phyloP scores from a whole-genome alignment of 2,797 vertebrate genomes.

The Halcyon chelicuti region DNA sequence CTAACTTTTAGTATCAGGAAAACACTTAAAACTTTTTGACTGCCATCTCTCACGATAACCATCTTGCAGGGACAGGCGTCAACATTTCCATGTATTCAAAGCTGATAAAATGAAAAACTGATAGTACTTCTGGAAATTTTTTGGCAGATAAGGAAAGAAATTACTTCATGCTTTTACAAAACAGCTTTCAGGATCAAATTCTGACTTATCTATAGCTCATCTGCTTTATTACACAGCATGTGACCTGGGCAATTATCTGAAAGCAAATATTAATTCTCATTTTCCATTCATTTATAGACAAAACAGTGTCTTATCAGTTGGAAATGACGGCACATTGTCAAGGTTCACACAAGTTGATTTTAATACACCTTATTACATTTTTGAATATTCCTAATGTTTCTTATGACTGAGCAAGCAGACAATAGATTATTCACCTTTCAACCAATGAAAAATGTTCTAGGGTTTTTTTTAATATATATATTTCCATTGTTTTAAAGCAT shows the following conservation, averaged over 20 bases:
- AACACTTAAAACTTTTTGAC: background rate
- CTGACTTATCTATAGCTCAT: background rate
- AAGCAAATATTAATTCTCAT: background rate
- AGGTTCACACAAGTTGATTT: conserved; percentile 1
- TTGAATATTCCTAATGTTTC: background rate
- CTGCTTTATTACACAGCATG: background rate
- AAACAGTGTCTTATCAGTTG: background rate
- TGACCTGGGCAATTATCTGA: background rate
- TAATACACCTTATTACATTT: background rate
- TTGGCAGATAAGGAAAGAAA: background rate
- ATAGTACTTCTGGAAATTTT: background rate
- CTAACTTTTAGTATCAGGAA: background rate
- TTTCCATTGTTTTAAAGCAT: background rate
- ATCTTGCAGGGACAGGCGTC: background rate
- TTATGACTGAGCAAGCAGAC: background rate
- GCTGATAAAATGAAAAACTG: background rate
- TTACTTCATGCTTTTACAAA: background rate
- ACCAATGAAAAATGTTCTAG: background rate
- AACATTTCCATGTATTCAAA: background rate
- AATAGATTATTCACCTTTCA: background rate
- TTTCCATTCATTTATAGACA: background rate
- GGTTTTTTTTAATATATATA: background rate
- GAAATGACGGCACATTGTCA: background rate
- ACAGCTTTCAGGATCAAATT: background rate
- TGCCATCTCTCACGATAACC: background rate